phyloP scores from a whole-genome alignment of 2,797 vertebrate genomes.

The Acanthopagrus latus region DNA sequence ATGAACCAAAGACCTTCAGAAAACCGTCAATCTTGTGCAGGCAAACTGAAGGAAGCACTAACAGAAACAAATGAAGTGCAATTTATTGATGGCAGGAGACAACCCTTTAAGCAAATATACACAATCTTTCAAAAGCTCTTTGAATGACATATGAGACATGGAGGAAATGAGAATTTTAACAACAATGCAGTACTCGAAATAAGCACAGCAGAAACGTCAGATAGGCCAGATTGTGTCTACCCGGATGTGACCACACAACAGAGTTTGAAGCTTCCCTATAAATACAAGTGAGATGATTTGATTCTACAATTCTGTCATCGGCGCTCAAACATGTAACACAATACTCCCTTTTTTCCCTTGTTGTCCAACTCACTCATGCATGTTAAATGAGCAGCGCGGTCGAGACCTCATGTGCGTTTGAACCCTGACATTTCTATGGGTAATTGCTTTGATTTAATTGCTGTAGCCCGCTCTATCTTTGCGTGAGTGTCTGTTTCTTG shows the following conservation, averaged over 20 bases:
- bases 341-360: not conserved
- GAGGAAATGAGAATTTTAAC: not conserved
- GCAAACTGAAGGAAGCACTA: not conserved
- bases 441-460: constrained; percentile 70
- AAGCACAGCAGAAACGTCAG: too few relatives aligned
- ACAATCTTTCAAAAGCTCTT: constrained; percentile 4
- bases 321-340: constrained; percentile 2
- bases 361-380: constrained; percentile 44
- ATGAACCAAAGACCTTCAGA: not conserved
- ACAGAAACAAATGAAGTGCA: not conserved
- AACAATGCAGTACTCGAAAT: too few relatives aligned
- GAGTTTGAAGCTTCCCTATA: constrained; percentile 6
- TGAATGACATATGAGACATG: not conserved
- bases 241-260: too few relatives aligned
- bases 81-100: not conserved
- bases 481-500: constrained; percentile 20
- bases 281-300: constrained; percentile 5
- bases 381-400: constrained; percentile 46
- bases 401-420: constrained; percentile 56
- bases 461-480: constrained; percentile 13
- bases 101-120: not conserved
- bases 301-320: not conserved
- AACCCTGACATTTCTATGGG: constrained; percentile 74
- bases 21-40: not conserved
- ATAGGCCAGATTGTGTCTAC: too few relatives aligned